These are phyloP conservation scores for Okapia johnstoni DNA, from an alignment of 2,113 vertebrate species.

Conservation along the genomic window DNA sequence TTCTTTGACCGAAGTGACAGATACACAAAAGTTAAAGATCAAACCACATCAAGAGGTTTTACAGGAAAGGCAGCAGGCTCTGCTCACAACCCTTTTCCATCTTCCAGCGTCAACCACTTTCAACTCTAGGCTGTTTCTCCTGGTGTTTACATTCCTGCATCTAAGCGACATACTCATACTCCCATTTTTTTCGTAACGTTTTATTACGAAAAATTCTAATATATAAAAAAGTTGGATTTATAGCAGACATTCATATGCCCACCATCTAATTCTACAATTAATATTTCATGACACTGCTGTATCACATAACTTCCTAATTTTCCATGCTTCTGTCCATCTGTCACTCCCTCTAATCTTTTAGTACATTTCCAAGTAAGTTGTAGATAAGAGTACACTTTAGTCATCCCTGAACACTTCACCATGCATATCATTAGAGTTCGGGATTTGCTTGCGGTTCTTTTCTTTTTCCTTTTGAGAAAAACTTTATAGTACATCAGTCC, in stretches of 20 bases:
- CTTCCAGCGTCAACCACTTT: not conserved
- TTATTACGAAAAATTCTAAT: not conserved
- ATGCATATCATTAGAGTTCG: not conserved
- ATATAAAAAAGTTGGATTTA: not conserved
- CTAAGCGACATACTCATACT: not conserved
- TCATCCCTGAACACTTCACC: not conserved
- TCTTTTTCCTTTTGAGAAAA: not conserved
- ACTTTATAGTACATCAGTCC: not conserved
- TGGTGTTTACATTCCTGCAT: not conserved
- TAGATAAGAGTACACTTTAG: not conserved
- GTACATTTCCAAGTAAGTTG: not conserved
- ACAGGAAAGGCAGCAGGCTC: not conserved
- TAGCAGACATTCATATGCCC: not conserved
- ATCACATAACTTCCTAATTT: not conserved
- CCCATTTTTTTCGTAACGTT: not conserved
- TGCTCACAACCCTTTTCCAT: not conserved
- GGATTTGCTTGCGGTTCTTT: not conserved
- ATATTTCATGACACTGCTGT: not conserved
- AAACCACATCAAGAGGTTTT: not conserved
- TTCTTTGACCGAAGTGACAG: not conserved
- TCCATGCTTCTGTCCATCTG: not conserved
- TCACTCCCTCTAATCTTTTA: not conserved
- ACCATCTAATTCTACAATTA: not conserved
- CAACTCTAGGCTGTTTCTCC: not conserved
- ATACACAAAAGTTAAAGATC: not conserved